Percentiles rank a stretch among this genome's conserved stretches.
phyloP scores from a whole-genome alignment of 2,888 invertebrate species.

The Morpho helenor region DNA sequence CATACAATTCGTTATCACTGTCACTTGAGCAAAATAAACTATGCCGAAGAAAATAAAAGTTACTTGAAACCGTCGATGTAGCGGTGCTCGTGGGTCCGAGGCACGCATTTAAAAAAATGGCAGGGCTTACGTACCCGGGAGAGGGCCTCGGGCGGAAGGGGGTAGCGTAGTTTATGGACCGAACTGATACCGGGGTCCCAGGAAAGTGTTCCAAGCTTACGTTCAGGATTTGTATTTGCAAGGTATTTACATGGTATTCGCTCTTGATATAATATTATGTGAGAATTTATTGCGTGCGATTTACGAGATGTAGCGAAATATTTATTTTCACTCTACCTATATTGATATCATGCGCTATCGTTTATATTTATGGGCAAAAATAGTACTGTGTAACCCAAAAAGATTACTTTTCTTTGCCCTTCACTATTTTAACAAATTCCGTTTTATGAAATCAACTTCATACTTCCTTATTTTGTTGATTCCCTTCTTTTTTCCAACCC shows the following conservation, averaged over 20 bases:
- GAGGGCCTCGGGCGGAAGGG: constrained; percentile 45
- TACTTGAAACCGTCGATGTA: constrained; percentile 58
- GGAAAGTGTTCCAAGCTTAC: constrained; percentile 71
- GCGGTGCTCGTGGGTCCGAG: constrained; percentile 52
- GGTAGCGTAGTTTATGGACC: constrained; percentile 68
- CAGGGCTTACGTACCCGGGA: constrained; percentile 62
- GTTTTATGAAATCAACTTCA: no score
- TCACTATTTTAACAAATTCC: no score
- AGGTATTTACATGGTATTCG: constrained; percentile 63
- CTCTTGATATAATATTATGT: constrained; percentile 39
- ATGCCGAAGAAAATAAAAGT: constrained; percentile 56
- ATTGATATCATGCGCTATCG: background rate
- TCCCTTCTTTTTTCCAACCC: no score
- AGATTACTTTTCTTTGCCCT: no score
- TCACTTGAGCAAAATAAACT: constrained; percentile 44
- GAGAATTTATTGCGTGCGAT: constrained; percentile 30
- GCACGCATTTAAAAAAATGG: constrained; percentile 74
- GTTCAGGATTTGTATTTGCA: constrained; percentile 66
- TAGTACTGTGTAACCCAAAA: no score
- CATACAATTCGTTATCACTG: constrained; percentile 42
- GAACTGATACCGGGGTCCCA: constrained; percentile 71
- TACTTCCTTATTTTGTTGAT: no score
- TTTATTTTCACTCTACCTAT: constrained; percentile 3
- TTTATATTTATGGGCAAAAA: no score
- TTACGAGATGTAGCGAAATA: constrained; percentile 13